Base-by-base conservation (phyloP, 2,113 vertebrate species). In the Petromus typicus region DNA sequence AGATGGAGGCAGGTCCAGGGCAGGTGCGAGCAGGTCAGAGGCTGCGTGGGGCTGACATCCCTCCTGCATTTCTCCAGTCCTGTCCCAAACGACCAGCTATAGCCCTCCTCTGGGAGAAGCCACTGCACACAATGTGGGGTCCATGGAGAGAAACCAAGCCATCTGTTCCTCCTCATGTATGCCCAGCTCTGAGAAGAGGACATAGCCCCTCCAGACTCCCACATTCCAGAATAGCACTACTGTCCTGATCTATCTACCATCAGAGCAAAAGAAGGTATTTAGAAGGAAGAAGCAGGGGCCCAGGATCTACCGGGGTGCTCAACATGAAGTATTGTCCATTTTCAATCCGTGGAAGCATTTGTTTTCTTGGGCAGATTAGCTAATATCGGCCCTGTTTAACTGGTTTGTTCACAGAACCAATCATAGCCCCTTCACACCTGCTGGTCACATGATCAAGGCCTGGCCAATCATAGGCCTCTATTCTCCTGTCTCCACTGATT, bases 61-160 rank as follows among this genome's bases (percentile, higher is more conserved):
- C 56, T 48, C 78, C 66, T 81, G 89, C 89, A 48, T 96, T 96
- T 94, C 94, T 97, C 91, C 96, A 23, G 66, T 79, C 56, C 18
- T 51, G 64, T 82, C n/a, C 69, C 12, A 16, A 96, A 95, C 93
- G 59, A 93, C 86, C 90, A 34, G 80, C 91, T 85, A 78, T 17
- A 90, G 73, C 40, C 84, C 66, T 63, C 73, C 78, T 97, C 43
- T 32, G 11, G 86, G 23, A 64, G 92, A 92, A 95, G 86, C 67
- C 40, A 64, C 97, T 95, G 95, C 90, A 54, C 91, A 79, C 84
- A 76, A 40, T 81, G 95, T 97, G 66, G 59, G 18, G 14, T 63
- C 86, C 17, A 5, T 48, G 90, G 83, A 66, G 37, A 54, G 94
- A 86, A 27, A 79, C 81, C 94, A 20, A 92, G 86, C 34, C 3